A percentile compares a stretch with the other conserved stretches of the same genome.
Conservation (phyloP, 2,797 vertebrate species). For the Enteromius afrohamiltoni region DNA sequence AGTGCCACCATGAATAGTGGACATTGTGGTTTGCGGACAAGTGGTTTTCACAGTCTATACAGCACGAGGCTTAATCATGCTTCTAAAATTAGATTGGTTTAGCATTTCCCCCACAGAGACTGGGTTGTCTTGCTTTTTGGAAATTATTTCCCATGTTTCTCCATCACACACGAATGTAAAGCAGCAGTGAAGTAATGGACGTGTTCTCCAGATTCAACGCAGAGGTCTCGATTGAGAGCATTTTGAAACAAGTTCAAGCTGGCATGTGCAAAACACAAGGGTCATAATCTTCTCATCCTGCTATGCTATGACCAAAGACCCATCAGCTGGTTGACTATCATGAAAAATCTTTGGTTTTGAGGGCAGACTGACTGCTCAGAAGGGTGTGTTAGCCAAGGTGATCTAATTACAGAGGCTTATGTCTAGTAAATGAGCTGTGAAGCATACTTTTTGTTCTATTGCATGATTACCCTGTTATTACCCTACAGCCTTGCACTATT, state of each 20-base stretch:
- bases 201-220: neutral
- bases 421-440: neutral
- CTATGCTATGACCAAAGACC: neutral
- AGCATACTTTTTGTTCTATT: neutral
- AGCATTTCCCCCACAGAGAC: slow-evolving; percentile 46
- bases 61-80: slow-evolving; percentile 2
- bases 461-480: neutral
- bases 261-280: neutral
- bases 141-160: slow-evolving; percentile 40
- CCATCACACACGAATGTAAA: slow-evolving; percentile 38
- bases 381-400: neutral
- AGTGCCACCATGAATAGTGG: slow-evolving; percentile 19
- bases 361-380: neutral
- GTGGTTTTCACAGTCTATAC: slow-evolving; percentile 16
- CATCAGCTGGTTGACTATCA: neutral
- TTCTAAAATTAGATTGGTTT: slow-evolving; percentile 52
- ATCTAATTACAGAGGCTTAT: neutral
- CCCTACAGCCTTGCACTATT: neutral
- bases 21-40: neutral
- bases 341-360: neutral
- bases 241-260: neutral
- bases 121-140: slow-evolving; percentile 42
- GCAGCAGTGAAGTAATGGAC: neutral
- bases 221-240: neutral
- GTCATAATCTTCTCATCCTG: neutral